These are phyloP conservation scores for Dufourea novaeangliae DNA, from an alignment of 1,140 invertebrate genomes.

Conservation along the genomic window DNA sequence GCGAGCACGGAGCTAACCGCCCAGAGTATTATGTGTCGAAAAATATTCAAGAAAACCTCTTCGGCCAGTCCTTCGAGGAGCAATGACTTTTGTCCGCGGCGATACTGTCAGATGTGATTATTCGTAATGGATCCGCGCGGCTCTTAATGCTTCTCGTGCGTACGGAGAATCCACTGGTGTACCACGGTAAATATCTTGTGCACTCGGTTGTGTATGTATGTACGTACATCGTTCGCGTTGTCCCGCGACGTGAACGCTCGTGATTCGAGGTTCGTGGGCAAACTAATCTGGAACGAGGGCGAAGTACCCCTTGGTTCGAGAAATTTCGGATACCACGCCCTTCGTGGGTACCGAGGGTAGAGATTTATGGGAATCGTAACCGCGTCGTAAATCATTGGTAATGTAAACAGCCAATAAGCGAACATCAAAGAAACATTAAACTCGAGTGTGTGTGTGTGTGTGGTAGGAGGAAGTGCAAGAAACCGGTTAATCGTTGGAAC, in stretches of 20 bases:
- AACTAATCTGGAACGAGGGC: too few relatives aligned
- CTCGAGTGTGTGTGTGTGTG: background rate
- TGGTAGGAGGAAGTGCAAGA: background rate
- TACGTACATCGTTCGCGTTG: too few relatives aligned
- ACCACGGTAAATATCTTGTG: too few relatives aligned
- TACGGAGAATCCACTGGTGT: too few relatives aligned
- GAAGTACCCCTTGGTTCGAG: too few relatives aligned
- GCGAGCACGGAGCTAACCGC: conserved; percentile 76
- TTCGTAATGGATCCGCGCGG: conserved; percentile 60
- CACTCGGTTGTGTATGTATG: too few relatives aligned
- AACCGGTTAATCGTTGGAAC: conserved; percentile 33
- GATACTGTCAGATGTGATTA: conserved; percentile 60
- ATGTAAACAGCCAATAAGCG: conserved; percentile 33
- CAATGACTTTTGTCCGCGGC: conserved; percentile 71
- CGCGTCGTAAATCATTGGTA: conserved; percentile 31
- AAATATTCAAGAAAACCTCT: conserved; percentile 73
- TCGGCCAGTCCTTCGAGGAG: conserved; percentile 62
- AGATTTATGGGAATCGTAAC: conserved; percentile 23
- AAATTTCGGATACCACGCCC: too few relatives aligned
- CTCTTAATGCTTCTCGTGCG: conserved; percentile 43
- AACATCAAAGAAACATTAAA: conserved; percentile 31
- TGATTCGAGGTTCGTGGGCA: too few relatives aligned
- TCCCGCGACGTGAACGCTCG: too few relatives aligned
- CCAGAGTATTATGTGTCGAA: conserved; percentile 77
- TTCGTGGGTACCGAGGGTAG: background rate